Base-by-base conservation (phyloP, 2,797 vertebrate species). In the Taeniopygia guttata region DNA sequence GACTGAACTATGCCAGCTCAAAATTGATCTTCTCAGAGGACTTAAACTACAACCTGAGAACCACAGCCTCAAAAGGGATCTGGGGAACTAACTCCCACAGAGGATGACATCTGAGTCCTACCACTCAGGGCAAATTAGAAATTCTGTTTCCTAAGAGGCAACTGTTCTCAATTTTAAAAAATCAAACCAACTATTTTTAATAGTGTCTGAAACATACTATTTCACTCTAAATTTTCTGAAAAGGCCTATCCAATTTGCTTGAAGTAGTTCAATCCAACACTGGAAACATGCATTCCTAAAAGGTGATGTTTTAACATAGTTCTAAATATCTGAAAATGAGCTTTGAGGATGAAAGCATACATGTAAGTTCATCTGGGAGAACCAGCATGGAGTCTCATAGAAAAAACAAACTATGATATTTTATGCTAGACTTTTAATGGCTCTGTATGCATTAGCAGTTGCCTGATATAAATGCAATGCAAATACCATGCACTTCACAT, bases 251-350 rank as follows among this genome's bases (percentile, higher is more conserved):
- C 78, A 93, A 42, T 92, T 95, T 87, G 64, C 79, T 85, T 59
- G 66, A 91, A 94, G 73, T 62, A 54, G 72, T 89, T 93, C 60
- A 85, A n/a, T 75, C 46, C 40, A 66, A 42, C 40, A 45, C 69
- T 95, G 84, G 79, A 92, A 94, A 92, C 43, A 36, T 0, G 1
- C 92, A 92, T 96, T 92, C 92, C 96, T 93, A 63, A 91, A 95
- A 93, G 90, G 79, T 88, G 89, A 94, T 92, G 87, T 78, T 95
- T 95, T 94, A 94, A 92, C 82, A 78, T 87, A 78, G 82, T 68
- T 89, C 66, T 88, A 91, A 94, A 89, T 86, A 93, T 89, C 87
- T 92, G 84, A 95, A 96, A 96, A 96, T 64, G 69, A 91, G 79
- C 62, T 89, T 92, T 93, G 2, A 6, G 76, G 89, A 92, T 95